Base-by-base conservation (phyloP, 1,140 invertebrate species). In the Colletes gigas region DNA sequence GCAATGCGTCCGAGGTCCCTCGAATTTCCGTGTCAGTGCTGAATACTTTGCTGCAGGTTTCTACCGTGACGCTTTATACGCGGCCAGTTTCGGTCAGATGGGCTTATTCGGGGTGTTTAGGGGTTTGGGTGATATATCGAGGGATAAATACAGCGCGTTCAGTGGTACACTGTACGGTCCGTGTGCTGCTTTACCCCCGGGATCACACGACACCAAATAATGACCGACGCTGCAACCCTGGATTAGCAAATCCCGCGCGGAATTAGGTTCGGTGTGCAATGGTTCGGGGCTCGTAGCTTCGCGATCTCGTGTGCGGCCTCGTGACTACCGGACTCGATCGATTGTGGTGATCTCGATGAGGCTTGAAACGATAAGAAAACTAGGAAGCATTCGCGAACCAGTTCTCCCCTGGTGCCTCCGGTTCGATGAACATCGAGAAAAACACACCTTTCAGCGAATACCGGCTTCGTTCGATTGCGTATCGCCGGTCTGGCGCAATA, bases 131-230 rank as follows among this genome's bases (percentile, higher is more conserved):
- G 87, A 88, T 88, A 83, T 88, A 88, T 88, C 86, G 87, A 50
- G 73, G 87, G 85, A 88, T 88, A 85, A 88, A 87, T 88, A 77
- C 83, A 78, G 77, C 83, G 83, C 85, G 75, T 84, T 80, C 70
- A 60, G 73, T 66, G 63, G 59, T 77, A 67, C 76, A 44, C 62
- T 75, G 74, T 73, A 81, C 77, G 74, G 50, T 54, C 75, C 60
- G 54, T 72, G 83, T 65, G 81, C 77, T 82, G 86, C 84, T 83
- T 83, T 81, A 78, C 74, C 81, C 83, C 72, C 78, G 81, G 84
- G 82, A 88, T 88, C 86, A 88, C 81, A 76, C 78, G 78, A 85
- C 87, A 88, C 83, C 87, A 83, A 88, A 88, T 88, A 88, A 88
- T 86, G 87, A 88, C 87, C 87, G 86, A 88, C 87, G 85, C 87